phyloP scores from a whole-genome alignment of 2,888 invertebrate species.

The Drosophila nr. perissopoda region DNA sequence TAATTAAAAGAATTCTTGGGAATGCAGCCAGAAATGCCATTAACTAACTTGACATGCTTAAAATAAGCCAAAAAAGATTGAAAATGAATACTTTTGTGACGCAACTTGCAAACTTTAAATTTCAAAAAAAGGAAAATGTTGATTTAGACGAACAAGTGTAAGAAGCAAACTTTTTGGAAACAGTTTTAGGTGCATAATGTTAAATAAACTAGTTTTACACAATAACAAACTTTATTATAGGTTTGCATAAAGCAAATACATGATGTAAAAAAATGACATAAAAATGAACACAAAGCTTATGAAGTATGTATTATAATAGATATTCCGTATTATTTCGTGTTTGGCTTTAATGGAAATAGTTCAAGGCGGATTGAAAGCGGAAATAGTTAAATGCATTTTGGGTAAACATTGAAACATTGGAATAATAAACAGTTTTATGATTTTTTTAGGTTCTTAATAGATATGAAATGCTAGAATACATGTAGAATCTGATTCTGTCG shows the following conservation, averaged over 20 bases:
- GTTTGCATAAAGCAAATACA: neutral
- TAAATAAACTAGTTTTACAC: neutral
- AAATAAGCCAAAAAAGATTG: neutral
- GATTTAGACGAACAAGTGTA: neutral
- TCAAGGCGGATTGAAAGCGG: conserved; percentile 28
- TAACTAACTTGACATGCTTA: neutral
- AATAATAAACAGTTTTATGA: neutral
- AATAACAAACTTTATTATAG: neutral
- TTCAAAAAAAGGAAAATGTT: neutral
- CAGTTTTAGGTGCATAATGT: neutral
- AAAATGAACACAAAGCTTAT: neutral
- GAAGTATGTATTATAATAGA: neutral
- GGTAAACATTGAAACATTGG: conserved; percentile 4
- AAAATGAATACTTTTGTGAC: neutral
- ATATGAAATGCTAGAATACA: neutral
- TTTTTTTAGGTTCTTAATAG: neutral
- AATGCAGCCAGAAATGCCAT: conserved; percentile 14
- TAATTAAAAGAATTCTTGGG: neutral
- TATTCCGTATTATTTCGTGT: neutral
- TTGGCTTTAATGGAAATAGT: conserved; percentile 33
- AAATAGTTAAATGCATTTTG: conserved; percentile 9
- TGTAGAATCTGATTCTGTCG: neutral
- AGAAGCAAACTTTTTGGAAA: neutral
- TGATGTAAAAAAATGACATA: neutral
- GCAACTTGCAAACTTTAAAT: neutral